Conservation (phyloP, 2,113 vertebrate species). For the Gobio gobio region DNA sequence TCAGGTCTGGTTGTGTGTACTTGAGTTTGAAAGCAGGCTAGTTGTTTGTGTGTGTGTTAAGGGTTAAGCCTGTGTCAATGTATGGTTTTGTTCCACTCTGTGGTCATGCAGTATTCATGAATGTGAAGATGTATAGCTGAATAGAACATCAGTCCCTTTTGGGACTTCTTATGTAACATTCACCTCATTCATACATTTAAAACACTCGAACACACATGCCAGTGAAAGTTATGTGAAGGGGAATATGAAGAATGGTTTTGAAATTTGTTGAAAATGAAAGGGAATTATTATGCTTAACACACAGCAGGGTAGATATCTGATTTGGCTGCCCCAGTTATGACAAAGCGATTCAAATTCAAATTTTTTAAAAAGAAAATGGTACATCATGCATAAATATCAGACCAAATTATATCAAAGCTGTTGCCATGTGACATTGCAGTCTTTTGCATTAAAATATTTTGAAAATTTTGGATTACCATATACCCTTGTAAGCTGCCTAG, state of each 20-base stretch:
- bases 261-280: background rate
- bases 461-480: background rate
- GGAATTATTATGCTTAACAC: background rate
- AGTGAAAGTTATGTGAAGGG: background rate
- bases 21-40: background rate
- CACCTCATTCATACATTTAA: conserved; percentile 19
- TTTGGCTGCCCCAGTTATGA: background rate
- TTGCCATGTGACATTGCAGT: no score
- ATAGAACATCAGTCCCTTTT: conserved; percentile 31
- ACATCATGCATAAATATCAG: background rate
- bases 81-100: background rate
- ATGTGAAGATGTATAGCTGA: background rate
- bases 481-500: background rate
- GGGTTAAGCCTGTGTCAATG: conserved; percentile 10
- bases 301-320: background rate
- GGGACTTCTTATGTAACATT: conserved; percentile 23
- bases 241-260: background rate
- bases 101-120: conserved; percentile 40
- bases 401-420: no score
- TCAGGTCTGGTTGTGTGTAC: background rate
- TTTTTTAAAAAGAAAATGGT: background rate
- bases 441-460: background rate
- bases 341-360: background rate
- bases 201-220: background rate
- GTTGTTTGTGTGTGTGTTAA: background rate